Evolutionary conservation across 2,797 vertebrate species (phyloP).

Genomic region (Parambassis ranga): DNA sequence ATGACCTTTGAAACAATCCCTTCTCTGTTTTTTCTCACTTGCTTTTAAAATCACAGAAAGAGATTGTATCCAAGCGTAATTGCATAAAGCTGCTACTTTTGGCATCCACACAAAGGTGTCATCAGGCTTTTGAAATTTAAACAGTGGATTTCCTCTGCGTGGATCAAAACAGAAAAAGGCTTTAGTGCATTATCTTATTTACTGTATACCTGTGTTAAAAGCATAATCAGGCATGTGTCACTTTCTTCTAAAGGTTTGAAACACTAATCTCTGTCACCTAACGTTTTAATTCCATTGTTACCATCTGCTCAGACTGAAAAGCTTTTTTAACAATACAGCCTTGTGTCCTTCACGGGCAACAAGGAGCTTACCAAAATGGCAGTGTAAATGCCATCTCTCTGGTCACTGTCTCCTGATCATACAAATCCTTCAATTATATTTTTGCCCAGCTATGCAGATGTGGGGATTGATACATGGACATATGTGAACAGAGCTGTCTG

Average conservation of each 20-base stretch:
- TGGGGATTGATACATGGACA: background rate
- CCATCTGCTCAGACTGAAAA: constrained; percentile 55
- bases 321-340: constrained; percentile 35
- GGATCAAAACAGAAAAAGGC: background rate
- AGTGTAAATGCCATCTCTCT: constrained; percentile 1
- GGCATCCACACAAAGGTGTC: too few relatives aligned
- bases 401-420: constrained; percentile 15
- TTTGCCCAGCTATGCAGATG: background rate
- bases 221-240: constrained; percentile 42
- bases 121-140: constrained; percentile 39
- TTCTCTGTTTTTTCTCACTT: background rate
- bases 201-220: constrained; percentile 12
- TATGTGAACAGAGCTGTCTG: background rate
- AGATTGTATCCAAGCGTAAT: too few relatives aligned
- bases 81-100: too few relatives aligned
- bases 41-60: constrained; percentile 24
- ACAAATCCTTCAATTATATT: background rate
- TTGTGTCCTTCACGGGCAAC: constrained; percentile 36
- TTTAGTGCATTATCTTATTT: constrained; percentile 26
- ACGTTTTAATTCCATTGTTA: constrained; percentile 68
- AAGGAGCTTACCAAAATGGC: constrained; percentile 39
- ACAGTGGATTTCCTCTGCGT: background rate
- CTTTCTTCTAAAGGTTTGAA: constrained; percentile 50
- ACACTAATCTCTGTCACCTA: constrained; percentile 59
- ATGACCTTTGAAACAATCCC: constrained; percentile 16